These are phyloP conservation scores for Neoscelio sp. DNA, from an alignment of 2,888 invertebrate species.

Conservation along the genomic window DNA sequence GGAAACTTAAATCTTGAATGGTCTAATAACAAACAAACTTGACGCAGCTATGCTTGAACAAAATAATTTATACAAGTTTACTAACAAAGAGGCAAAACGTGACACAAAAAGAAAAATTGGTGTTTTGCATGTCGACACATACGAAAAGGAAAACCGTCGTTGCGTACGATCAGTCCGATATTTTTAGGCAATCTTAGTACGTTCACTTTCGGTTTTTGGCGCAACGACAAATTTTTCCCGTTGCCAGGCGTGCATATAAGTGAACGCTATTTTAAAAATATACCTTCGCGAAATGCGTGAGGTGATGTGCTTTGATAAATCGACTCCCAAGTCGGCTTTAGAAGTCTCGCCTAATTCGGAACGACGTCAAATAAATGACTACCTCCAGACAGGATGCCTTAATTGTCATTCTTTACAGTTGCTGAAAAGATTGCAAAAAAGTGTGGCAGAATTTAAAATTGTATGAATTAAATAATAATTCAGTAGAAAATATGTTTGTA, in stretches of 20 bases:
- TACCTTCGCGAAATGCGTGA: slow-evolving; percentile 73
- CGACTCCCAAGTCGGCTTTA: slow-evolving; percentile 68
- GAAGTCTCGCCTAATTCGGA: slow-evolving; percentile 73
- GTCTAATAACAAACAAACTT: slow-evolving; percentile 52
- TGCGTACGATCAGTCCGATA: slow-evolving; percentile 71
- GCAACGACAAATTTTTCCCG: slow-evolving; percentile 79
- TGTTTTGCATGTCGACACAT: slow-evolving; percentile 60
- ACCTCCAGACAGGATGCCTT: slow-evolving; percentile 68
- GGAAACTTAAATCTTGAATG: slow-evolving; percentile 58
- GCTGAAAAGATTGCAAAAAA: slow-evolving; percentile 34
- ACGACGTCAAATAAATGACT: slow-evolving; percentile 76
- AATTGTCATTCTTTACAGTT: slow-evolving; percentile 66
- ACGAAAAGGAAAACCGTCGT: slow-evolving; percentile 65
- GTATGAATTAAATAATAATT: neutral
- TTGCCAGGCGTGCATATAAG: slow-evolving; percentile 68
- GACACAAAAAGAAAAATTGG: slow-evolving; percentile 50
- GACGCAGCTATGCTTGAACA: slow-evolving; percentile 46
- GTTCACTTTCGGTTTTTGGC: slow-evolving; percentile 80
- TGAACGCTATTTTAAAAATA: slow-evolving; percentile 77
- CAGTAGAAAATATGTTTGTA: too few species aligned
- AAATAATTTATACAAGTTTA: slow-evolving; percentile 27
- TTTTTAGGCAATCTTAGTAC: slow-evolving; percentile 78
- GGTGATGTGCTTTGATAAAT: slow-evolving; percentile 80
- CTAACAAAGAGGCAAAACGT: slow-evolving; percentile 54
- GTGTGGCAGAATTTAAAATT: slow-evolving; percentile 7